Evolutionary conservation across 2,888 invertebrate genomes (phyloP), one percentile per base, ranked within the genome.

Genomic region (Xanthia icteritia): DNA sequence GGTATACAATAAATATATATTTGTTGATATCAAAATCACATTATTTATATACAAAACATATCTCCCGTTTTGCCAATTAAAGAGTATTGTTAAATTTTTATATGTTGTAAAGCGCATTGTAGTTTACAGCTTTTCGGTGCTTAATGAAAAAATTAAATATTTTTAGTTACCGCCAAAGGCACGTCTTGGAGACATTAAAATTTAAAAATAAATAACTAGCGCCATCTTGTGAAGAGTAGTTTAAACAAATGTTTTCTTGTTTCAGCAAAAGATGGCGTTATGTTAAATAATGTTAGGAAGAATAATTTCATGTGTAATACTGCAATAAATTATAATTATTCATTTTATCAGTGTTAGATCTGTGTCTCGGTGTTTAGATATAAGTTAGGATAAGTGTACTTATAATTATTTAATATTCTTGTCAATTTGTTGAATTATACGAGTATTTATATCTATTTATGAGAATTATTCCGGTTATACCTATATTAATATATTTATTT

Each of bases 11-110:
- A 74, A 54, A 81, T 84, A 82, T 74, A 71, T 82, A 79, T 81
- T 75, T 76, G 72, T 73, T 82, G 75, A 80, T 77, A 81, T 82
- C 76, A 73, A 82, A 83, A 85, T 76, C 81, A 76, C 79, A 68
- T 84, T 86, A 77, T 76, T 82, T 86, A 76, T 79, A 89, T 90
- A 91, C 88, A 84, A 90, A 88, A 94, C 93, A 94, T 95, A 95
- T 96, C 96, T 97, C 96, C 96, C 96, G 93, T 96, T 95, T 95
- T 95, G 96, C 96, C 96, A 97, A 96, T 96, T 96, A 96, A 92
- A 88, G 91, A 89, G 87, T 90, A 89, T 89, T 87, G 78, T 89
- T 89, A 91, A 90, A 89, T 92, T 93, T 74, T 92, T 91, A 89
- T 92, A 90, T 90, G 90, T 92, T 91, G 89, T 90, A 74, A 89